These are phyloP conservation scores for Tychaedon coryphoeus DNA, from an alignment of 2,113 vertebrate genomes.

Conservation along the genomic window DNA sequence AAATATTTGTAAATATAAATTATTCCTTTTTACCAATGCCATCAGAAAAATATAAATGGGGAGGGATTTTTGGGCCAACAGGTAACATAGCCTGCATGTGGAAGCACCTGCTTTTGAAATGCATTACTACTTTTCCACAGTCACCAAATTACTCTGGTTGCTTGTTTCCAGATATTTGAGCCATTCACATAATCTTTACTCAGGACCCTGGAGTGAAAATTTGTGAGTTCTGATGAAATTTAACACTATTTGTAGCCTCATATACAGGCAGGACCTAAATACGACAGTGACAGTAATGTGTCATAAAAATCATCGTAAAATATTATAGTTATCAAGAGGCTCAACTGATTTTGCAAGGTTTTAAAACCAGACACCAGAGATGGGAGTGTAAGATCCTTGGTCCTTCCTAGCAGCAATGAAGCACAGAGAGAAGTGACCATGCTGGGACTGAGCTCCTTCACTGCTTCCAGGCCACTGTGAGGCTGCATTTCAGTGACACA, in stretches of 20 bases:
- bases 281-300: accelerated
- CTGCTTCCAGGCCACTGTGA: background rate
- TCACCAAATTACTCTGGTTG: background rate
- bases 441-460: background rate
- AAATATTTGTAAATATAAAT: background rate
- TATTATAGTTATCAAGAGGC: background rate
- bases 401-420: background rate
- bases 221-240: background rate
- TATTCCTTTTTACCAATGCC: background rate
- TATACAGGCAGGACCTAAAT: background rate
- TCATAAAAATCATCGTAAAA: background rate
- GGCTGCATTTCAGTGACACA: background rate
- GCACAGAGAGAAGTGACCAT: background rate
- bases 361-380: background rate
- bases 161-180: background rate
- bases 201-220: background rate
- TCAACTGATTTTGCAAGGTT: background rate
- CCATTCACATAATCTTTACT: background rate
- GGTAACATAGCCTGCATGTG: background rate
- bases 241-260: background rate
- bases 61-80: background rate
- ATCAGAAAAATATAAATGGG: background rate
- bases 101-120: background rate
- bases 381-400: background rate
- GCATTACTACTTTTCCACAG: background rate